These are phyloP conservation scores for Cyphomyrus discorhynchus DNA, from an alignment of 2,113 vertebrate genomes.

Conservation along the genomic window DNA sequence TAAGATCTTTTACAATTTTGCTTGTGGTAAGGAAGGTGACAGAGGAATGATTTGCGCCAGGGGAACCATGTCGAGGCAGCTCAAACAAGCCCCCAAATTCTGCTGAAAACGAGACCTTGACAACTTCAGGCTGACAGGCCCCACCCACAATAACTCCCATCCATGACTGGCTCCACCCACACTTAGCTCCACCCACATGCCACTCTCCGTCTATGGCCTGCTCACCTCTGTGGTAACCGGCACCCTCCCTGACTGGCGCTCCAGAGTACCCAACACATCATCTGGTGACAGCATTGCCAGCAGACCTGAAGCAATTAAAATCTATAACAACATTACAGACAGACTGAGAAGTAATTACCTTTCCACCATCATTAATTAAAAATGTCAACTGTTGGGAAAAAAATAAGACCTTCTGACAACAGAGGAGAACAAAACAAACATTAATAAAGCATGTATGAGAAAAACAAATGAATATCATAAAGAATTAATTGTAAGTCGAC, in stretches of 20 bases:
- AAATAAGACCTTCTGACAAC: neutral
- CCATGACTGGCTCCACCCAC: neutral
- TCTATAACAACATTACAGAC: conserved; percentile 3
- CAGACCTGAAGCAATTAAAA: conserved; percentile 1
- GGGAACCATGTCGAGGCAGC: neutral
- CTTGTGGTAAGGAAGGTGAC: neutral
- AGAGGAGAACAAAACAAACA: neutral
- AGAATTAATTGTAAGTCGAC: neutral
- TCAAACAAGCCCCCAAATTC: neutral
- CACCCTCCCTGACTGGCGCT: neutral
- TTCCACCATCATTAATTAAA: neutral
- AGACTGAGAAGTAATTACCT: neutral
- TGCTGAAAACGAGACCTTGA: neutral
- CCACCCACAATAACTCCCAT: neutral
- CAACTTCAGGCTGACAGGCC: neutral
- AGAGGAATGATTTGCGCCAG: neutral
- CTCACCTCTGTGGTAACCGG: neutral
- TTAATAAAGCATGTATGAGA: neutral
- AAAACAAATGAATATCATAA: neutral
- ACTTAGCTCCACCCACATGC: too few species aligned
- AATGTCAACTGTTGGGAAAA: neutral
- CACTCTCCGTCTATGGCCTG: neutral
- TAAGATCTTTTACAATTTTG: neutral
- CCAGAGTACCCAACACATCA: neutral
- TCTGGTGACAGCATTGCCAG: neutral